Percentiles rank a stretch among this genome's conserved stretches.
These are phyloP conservation scores for Ictalurus furcatus DNA, from an alignment of 2,113 vertebrate genomes.

Conservation along the genomic window DNA sequence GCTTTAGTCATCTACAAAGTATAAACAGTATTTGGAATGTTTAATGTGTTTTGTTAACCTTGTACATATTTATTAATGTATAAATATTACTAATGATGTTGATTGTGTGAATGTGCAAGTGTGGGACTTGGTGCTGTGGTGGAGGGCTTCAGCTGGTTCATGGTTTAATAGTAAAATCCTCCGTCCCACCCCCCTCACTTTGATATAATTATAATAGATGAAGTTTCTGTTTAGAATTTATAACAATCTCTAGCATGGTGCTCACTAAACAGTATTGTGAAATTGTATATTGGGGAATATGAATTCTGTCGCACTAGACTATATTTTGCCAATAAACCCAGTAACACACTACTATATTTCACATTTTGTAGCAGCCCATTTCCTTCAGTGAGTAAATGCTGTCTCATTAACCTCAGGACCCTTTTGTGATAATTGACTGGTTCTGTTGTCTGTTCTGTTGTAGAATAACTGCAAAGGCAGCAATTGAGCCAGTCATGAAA, in stretches of 20 bases:
- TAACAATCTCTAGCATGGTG: constrained; percentile 31
- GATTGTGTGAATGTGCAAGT: constrained; percentile 52
- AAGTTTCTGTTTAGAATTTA: background rate
- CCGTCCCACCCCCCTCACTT: background rate
- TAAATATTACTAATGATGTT: constrained; percentile 45
- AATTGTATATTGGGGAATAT: background rate
- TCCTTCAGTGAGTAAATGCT: background rate
- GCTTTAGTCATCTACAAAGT: background rate
- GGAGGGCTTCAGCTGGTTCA: constrained; percentile 44
- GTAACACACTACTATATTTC: background rate
- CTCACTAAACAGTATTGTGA: constrained; percentile 20
- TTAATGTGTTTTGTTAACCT: background rate
- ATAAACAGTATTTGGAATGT: background rate
- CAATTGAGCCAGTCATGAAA: background rate
- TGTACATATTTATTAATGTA: constrained; percentile 11
- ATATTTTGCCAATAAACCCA: background rate
- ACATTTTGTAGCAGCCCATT: background rate
- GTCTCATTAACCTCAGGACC: background rate
- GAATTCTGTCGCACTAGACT: background rate
- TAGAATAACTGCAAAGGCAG: background rate
- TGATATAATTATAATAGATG: constrained; percentile 7
- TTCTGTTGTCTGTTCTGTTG: too few relatives aligned
- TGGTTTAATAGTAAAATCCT: constrained; percentile 7
- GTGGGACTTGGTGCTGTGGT: constrained; percentile 46
- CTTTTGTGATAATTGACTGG: background rate